phyloP scores from a whole-genome alignment of 2,888 invertebrate species.

The Malachius bipustulatus region DNA sequence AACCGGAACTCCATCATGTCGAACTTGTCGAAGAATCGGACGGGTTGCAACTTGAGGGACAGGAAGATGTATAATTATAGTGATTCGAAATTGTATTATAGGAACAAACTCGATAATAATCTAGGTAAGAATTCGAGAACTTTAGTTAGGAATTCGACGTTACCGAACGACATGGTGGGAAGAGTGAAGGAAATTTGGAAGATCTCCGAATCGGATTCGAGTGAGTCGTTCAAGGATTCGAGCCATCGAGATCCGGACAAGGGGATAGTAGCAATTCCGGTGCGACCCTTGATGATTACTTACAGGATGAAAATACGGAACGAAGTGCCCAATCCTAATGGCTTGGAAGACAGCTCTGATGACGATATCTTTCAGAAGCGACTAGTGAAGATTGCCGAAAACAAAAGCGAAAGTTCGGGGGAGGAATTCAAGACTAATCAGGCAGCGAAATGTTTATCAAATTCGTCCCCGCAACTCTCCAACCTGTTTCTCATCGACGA shows the following conservation, averaged over 20 bases:
- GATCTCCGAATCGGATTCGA: constrained; percentile 34
- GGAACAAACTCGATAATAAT: constrained; percentile 10
- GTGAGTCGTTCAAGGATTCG: constrained; percentile 21
- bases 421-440: constrained; percentile 16
- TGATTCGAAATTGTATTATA: constrained; percentile 1
- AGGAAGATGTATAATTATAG: background rate
- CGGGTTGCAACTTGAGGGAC: background rate
- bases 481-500: constrained; percentile 28
- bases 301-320: constrained; percentile 16
- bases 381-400: constrained; percentile 20
- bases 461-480: constrained; percentile 32
- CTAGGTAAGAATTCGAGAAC: constrained; percentile 17
- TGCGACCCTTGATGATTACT: constrained; percentile 20
- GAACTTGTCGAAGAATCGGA: background rate
- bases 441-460: constrained; percentile 21
- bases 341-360: constrained; percentile 19
- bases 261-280: constrained; percentile 21
- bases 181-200: constrained; percentile 39
- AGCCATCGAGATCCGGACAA: constrained; percentile 17
- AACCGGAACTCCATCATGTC: constrained; percentile 4
- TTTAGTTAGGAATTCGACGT: constrained; percentile 32
- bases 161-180: constrained; percentile 35
- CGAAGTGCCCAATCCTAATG: constrained; percentile 17
- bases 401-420: constrained; percentile 15
- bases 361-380: constrained; percentile 28